Percentiles rank a stretch among this genome's conserved stretches.
These are phyloP conservation scores for Temnothorax curvispinosus DNA, from an alignment of 1,140 invertebrate genomes.

Conservation along the genomic window DNA sequence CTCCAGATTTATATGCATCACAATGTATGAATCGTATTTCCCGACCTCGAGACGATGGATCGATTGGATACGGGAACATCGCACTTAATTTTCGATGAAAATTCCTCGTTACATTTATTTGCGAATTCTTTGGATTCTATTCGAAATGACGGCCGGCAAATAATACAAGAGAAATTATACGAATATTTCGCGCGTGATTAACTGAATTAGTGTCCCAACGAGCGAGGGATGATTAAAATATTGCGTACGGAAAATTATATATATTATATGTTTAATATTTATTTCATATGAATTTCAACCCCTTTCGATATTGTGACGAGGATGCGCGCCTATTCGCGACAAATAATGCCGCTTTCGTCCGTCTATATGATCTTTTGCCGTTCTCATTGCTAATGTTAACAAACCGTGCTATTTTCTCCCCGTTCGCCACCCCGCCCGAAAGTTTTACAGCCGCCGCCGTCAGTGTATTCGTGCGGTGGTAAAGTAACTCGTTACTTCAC, in stretches of 20 bases:
- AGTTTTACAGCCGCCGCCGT: slow-evolving; percentile 63
- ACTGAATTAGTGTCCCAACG: slow-evolving; percentile 8
- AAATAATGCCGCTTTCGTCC: slow-evolving; percentile 63
- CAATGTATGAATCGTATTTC: not conserved
- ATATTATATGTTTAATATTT: not conserved
- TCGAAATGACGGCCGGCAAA: not conserved
- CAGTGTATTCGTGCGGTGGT: slow-evolving; percentile 71
- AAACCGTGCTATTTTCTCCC: slow-evolving; percentile 76
- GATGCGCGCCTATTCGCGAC: slow-evolving; percentile 31
- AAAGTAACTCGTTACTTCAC: slow-evolving; percentile 82
- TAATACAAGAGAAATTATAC: not conserved
- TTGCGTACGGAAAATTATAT: not conserved
- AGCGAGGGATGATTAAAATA: slow-evolving; percentile 1
- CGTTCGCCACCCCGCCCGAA: slow-evolving; percentile 57
- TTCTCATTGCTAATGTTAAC: slow-evolving; percentile 78
- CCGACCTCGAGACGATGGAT: not conserved
- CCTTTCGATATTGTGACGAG: not conserved
- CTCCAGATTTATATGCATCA: slow-evolving; percentile 36
- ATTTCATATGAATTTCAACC: not conserved
- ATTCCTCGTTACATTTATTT: slow-evolving; percentile 24
- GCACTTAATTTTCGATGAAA: slow-evolving; percentile 31
- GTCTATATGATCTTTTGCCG: slow-evolving; percentile 55
- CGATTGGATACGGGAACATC: slow-evolving; percentile 17
- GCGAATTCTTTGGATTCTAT: not conserved
- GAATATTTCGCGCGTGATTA: not conserved